phyloP scores from a whole-genome alignment of 2,888 invertebrate species.

The Apamea monoglypha region DNA sequence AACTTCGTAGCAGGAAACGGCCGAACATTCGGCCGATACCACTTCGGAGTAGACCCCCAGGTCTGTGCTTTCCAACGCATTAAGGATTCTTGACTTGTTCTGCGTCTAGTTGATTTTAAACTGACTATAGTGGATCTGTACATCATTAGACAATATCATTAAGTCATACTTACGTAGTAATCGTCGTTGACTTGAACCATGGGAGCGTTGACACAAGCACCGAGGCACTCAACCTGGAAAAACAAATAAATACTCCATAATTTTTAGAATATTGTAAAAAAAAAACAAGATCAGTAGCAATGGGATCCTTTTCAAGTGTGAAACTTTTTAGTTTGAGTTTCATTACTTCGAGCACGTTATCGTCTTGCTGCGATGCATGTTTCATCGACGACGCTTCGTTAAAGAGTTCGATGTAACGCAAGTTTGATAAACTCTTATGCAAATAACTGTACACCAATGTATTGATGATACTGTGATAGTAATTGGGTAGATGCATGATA shows the following conservation, averaged over 20 bases:
- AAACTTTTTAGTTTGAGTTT: neutral
- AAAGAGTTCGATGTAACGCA: neutral
- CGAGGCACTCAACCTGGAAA: slow-evolving; percentile 99
- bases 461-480: too few species aligned
- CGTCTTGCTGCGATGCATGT: neutral
- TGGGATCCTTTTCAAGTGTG: neutral
- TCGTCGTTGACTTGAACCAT: slow-evolving; percentile 99
- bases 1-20: too few species aligned
- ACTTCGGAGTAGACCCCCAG: too few species aligned
- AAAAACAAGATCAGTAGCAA: neutral
- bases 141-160: neutral
- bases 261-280: neutral
- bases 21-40: too few species aligned
- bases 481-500: too few species aligned
- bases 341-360: neutral
- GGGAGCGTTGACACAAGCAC: slow-evolving; percentile 99
- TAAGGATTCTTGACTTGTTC: neutral
- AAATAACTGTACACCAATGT: neutral
- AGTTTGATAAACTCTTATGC: neutral
- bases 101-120: neutral
- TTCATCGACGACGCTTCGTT: neutral
- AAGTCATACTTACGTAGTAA: slow-evolving; percentile 95
- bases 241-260: neutral
- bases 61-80: neutral
- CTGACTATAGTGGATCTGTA: neutral